Evolutionary conservation across 2,888 invertebrate genomes (phyloP).

Genomic region (Dascillus cervinus): DNA sequence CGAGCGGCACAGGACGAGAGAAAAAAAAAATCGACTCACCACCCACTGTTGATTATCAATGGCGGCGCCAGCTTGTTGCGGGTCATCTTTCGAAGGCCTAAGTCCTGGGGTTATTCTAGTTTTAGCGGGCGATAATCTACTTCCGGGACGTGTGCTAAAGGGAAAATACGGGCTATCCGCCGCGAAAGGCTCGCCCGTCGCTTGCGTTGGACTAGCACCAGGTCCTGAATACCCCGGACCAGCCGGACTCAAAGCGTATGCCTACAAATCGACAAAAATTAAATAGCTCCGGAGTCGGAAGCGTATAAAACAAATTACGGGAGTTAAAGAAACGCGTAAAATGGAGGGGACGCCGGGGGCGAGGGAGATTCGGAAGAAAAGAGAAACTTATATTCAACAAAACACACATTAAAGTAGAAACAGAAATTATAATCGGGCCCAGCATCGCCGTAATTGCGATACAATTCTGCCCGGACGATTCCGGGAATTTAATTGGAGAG

Average conservation of each 20-base stretch:
- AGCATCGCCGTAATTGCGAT: conserved; percentile 8
- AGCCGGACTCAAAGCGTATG: conserved; percentile 42
- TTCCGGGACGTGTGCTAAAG: conserved; percentile 50
- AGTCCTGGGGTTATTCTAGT: conserved; percentile 41
- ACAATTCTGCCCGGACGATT: too few species aligned
- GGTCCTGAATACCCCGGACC: conserved; percentile 40
- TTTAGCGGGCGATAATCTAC: conserved; percentile 45
- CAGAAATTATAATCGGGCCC: conserved; percentile 23
- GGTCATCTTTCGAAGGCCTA: conserved; percentile 33
- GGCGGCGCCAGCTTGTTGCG: conserved; percentile 31
- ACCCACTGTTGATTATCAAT: conserved; percentile 40
- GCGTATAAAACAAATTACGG: conserved; percentile 22
- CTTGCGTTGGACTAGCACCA: conserved; percentile 44
- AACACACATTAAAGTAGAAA: conserved; percentile 26
- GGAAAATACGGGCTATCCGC: conserved; percentile 57
- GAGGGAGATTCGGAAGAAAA: conserved; percentile 13
- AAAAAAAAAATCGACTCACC: conserved; percentile 28
- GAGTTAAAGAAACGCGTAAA: conserved; percentile 17
- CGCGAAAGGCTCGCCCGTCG: conserved; percentile 51
- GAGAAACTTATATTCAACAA: conserved; percentile 24
- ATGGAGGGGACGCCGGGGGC: too few species aligned
- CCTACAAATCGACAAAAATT: conserved; percentile 29
- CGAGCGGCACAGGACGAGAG: conserved; percentile 14
- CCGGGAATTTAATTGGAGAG: too few species aligned
- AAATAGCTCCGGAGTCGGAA: conserved; percentile 11